A percentile compares a stretch with the other conserved stretches of the same genome.
phyloP scores from a whole-genome alignment of 2,888 invertebrate genomes.

The Drosophila koepferae region DNA sequence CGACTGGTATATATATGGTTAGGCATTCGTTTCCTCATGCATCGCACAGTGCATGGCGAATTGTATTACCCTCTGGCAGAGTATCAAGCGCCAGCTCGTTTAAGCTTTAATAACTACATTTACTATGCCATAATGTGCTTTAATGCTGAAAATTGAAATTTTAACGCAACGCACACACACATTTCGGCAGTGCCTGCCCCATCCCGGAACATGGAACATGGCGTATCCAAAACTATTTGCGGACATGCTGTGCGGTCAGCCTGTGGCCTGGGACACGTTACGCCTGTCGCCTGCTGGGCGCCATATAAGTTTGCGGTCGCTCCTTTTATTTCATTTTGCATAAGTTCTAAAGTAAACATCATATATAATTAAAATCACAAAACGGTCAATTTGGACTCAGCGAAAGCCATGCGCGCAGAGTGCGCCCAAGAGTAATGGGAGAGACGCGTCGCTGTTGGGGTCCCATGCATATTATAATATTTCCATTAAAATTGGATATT shows the following conservation, averaged over 20 bases:
- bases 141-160: slow-evolving; percentile 76
- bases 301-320: slow-evolving; percentile 76
- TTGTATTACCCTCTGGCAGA: neutral
- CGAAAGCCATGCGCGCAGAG: slow-evolving; percentile 22
- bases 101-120: slow-evolving; percentile 77
- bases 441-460: slow-evolving; percentile 42
- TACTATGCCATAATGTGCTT: slow-evolving; percentile 65
- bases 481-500: slow-evolving; percentile 68
- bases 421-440: slow-evolving; percentile 53
- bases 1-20: neutral
- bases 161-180: slow-evolving; percentile 52
- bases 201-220: slow-evolving; percentile 31
- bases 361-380: slow-evolving; percentile 82
- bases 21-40: neutral
- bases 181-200: slow-evolving; percentile 17
- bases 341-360: slow-evolving; percentile 82
- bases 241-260: slow-evolving; percentile 71
- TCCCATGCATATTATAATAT: slow-evolving; percentile 48
- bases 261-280: slow-evolving; percentile 58
- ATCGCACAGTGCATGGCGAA: neutral
- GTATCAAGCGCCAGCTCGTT: slow-evolving; percentile 18
- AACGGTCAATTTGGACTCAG: slow-evolving; percentile 77
- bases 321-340: slow-evolving; percentile 75
- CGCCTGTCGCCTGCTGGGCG: slow-evolving; percentile 60
- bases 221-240: slow-evolving; percentile 73